Base-by-base conservation (phyloP, 2,888 invertebrate genomes). In the Hesperia comma region DNA sequence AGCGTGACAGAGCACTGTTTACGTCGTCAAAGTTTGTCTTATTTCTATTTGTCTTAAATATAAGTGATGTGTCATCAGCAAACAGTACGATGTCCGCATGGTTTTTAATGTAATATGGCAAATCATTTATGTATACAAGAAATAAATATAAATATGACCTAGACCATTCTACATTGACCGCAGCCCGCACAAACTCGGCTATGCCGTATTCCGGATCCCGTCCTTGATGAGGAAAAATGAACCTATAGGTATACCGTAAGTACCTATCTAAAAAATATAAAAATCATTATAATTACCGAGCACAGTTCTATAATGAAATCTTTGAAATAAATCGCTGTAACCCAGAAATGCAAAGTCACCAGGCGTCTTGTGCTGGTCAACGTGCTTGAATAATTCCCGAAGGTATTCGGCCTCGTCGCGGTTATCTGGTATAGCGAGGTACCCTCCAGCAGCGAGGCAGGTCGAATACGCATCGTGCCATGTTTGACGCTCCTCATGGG, bases 401-500 rank as follows among this genome's bases (percentile, higher is more conserved):
- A 83, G 74, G 63, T 78, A 76, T 37, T 82, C 80, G 0, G 78
- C 80, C 61, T 84, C 84, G 2, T 71, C 63, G 21, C 77, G 74
- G 54, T 68, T 69, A 68, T 81, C 75, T 14, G 82, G 69, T 46
- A 82, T 75, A 15, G 79, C 78, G 2, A 85, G 79, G 67, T 84
- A 73, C 0, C 85, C 85, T 14, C 82, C 85, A 3, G 80, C 79
- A 0, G 77, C 71, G 7, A 80, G 73, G 66, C 85, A 85, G 6
- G 80, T 81, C 4, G 78, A 76, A 68, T 79, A 79, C 6, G 83
- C 84, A 56, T 80, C 79, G 51, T 73, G 71, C 85, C 85, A 85
- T 0, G 71, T 78, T 67, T 83, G 84, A 0, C 83, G 82, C 33
- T 84, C 85, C 14, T 67, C 17, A 53, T 83, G 81, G 1, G 75